A percentile compares a stretch with the other conserved stretches of the same genome.
phyloP scores from a whole-genome alignment of 2,797 vertebrate species.

The Babyrousa celebensis region DNA sequence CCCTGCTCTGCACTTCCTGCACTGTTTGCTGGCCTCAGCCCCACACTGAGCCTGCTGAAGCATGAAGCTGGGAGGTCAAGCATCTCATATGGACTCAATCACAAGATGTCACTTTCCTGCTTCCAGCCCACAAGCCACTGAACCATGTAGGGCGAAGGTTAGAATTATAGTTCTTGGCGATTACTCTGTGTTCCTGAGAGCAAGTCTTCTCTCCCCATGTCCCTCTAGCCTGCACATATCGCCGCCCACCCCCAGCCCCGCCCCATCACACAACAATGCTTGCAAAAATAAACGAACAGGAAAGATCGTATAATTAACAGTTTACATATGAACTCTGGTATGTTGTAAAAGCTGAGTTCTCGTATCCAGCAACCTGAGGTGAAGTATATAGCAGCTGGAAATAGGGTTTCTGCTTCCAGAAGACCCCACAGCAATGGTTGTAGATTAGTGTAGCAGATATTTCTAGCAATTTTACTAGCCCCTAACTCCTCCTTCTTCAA shows the following conservation, averaged over 20 bases:
- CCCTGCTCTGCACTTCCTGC: conserved; percentile 7
- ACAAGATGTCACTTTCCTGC: conserved; percentile 74
- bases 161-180: conserved; percentile 62
- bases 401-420: conserved; percentile 18
- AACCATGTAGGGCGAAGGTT: conserved; percentile 76
- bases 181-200: conserved; percentile 40
- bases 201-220: conserved; percentile 6
- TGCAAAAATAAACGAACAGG: conserved; percentile 57
- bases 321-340: conserved; percentile 47
- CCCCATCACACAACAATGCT: not conserved
- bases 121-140: conserved; percentile 65
- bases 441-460: not conserved
- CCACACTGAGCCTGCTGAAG: conserved; percentile 71
- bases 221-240: conserved; percentile 1
- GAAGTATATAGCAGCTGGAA: not conserved
- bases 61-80: conserved; percentile 78
- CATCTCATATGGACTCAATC: conserved; percentile 74
- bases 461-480: not conserved
- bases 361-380: not conserved
- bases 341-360: conserved; percentile 33
- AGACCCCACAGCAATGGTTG: not conserved
- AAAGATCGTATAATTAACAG: conserved; percentile 36
- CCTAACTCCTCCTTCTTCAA: not conserved
- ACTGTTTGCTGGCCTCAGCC: conserved; percentile 36
- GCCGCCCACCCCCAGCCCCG: not conserved